These are phyloP conservation scores for Phyllotreta striolata DNA, from an alignment of 2,888 invertebrate species.

Conservation along the genomic window DNA sequence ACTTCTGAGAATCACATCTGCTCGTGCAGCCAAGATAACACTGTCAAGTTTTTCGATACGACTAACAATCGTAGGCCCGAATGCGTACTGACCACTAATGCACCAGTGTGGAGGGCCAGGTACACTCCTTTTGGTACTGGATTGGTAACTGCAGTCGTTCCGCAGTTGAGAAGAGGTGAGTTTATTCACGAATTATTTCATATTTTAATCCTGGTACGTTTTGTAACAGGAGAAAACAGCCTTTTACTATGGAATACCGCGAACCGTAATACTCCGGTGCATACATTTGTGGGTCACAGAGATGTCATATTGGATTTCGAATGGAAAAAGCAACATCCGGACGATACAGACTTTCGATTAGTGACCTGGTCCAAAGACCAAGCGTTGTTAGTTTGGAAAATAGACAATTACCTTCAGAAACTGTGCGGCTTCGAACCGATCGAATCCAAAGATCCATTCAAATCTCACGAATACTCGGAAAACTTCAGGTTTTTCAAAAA, in stretches of 20 bases:
- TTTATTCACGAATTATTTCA: neutral
- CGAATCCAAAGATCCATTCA: conserved; percentile 49
- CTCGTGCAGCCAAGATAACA: conserved; percentile 94
- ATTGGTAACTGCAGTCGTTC: conserved; percentile 89
- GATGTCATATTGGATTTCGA: conserved; percentile 96
- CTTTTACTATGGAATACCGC: conserved; percentile 79
- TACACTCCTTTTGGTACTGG: conserved; percentile 90
- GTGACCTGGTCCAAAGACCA: conserved; percentile 97
- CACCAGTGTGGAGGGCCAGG: conserved; percentile 89
- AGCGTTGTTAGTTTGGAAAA: conserved; percentile 88
- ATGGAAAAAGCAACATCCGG: conserved; percentile 78
- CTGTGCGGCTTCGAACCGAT: conserved; percentile 77
- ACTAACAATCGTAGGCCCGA: conserved; percentile 85
- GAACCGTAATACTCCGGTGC: conserved; percentile 78
- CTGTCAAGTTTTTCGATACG: conserved; percentile 93
- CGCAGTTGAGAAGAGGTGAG: conserved; percentile 79
- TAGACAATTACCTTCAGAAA: conserved; percentile 85
- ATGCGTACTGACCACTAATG: conserved; percentile 82
- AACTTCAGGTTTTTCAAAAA: conserved; percentile 43
- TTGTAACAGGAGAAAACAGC: conserved; percentile 73
- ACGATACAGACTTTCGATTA: conserved; percentile 76
- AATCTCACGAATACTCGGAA: conserved; percentile 36
- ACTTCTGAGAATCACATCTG: conserved; percentile 84
- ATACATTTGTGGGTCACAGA: conserved; percentile 92
- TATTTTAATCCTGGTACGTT: neutral